Conservation (phyloP, 2,888 invertebrate species). For the Dicranocentrus wangi region DNA sequence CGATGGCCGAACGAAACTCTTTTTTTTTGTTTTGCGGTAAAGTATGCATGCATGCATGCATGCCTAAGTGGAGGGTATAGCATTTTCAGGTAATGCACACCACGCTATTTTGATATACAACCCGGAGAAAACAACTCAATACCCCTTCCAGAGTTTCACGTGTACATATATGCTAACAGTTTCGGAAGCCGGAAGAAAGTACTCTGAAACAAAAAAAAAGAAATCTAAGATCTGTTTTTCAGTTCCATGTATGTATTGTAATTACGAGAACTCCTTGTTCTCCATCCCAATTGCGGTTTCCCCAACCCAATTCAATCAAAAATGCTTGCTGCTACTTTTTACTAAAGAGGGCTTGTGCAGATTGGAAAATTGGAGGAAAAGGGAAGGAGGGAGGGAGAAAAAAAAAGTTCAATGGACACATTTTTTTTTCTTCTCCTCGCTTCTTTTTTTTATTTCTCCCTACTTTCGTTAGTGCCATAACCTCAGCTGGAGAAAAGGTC, state of each 20-base stretch:
- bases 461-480: conserved; percentile 57
- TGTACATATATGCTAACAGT: conserved; percentile 11
- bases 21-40: background rate
- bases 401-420: conserved; percentile 47
- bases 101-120: too few species aligned
- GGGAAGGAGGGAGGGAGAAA: conserved; percentile 6
- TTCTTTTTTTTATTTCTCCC: too few species aligned
- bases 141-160: too few species aligned
- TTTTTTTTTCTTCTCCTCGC: conserved; percentile 20
- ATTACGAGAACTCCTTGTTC: background rate
- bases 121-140: too few species aligned
- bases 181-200: conserved; percentile 71
- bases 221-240: conserved; percentile 60
- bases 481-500: conserved; percentile 55
- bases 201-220: conserved; percentile 57
- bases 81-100: conserved; percentile 41
- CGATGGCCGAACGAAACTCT: background rate
- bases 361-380: background rate
- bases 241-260: conserved; percentile 9
- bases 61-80: conserved; percentile 30
- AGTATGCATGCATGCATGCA: background rate
- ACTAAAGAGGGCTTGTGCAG: too few species aligned
- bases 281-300: conserved; percentile 21
- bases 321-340: too few species aligned
- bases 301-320: too few species aligned